phyloP scores from a whole-genome alignment of 2,797 vertebrate genomes.

The Eleutherodactylus coqui region DNA sequence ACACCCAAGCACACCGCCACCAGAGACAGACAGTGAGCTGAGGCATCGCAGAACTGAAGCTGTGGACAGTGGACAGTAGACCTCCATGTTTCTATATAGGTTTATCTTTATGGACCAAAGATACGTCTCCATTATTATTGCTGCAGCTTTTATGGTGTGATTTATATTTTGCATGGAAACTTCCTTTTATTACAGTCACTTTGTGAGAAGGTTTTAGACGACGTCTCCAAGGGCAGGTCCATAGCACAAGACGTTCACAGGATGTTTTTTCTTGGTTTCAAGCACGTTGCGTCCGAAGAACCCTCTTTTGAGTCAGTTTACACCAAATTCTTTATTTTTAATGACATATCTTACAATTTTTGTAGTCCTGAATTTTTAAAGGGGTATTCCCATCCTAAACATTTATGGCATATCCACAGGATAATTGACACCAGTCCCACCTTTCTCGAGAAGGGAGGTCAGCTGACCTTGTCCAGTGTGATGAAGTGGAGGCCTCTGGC shows the following conservation, averaged over 20 bases:
- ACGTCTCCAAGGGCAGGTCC: not conserved
- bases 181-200: not conserved
- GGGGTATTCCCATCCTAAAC: too few relatives aligned
- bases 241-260: not conserved
- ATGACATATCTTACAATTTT: not conserved
- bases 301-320: not conserved
- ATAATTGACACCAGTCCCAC: too few relatives aligned
- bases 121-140: slow-evolving; percentile 58
- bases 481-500: too few relatives aligned
- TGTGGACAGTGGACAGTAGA: slow-evolving; percentile 66
- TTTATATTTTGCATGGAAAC: slow-evolving; percentile 65
- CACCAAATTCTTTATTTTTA: not conserved
- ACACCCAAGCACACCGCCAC: slow-evolving; percentile 32
- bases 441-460: too few relatives aligned
- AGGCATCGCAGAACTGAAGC: slow-evolving; percentile 75
- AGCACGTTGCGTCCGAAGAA: not conserved
- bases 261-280: not conserved
- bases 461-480: too few relatives aligned
- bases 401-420: too few relatives aligned
- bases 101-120: slow-evolving; percentile 70
- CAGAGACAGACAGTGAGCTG: slow-evolving; percentile 69
- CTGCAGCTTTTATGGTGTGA: slow-evolving; percentile 66
- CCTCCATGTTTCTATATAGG: not conserved
- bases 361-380: not conserved
- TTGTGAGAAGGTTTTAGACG: not conserved